phyloP scores from a whole-genome alignment of 2,888 invertebrate genomes.

The Argynnis bischoffii region DNA sequence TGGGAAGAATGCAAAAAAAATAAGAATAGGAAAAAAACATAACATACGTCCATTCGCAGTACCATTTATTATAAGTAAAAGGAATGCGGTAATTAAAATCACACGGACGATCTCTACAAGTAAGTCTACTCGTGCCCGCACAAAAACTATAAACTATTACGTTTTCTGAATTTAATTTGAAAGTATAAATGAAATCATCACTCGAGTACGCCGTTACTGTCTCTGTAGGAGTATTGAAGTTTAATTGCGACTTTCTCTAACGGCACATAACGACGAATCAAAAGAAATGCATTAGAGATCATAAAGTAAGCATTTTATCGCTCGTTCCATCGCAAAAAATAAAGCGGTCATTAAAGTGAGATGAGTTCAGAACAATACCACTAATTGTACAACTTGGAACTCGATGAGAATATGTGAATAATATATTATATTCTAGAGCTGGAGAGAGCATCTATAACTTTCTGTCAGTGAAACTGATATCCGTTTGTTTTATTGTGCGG shows the following conservation, averaged over 20 bases:
- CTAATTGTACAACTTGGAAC: constrained; percentile 12
- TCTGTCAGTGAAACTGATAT: neutral
- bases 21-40: too few relatives aligned
- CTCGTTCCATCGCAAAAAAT: constrained; percentile 15
- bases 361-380: constrained; percentile 19
- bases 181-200: neutral
- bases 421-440: neutral
- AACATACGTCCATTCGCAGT: too few relatives aligned
- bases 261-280: constrained; percentile 10
- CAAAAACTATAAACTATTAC: constrained; percentile 14
- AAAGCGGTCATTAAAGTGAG: constrained; percentile 15
- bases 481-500: constrained; percentile 8
- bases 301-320: constrained; percentile 20
- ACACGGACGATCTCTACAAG: neutral
- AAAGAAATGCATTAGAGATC: constrained; percentile 28
- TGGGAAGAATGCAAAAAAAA: too few relatives aligned
- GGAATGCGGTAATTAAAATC: neutral
- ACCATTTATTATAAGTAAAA: neutral
- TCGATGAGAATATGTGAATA: neutral
- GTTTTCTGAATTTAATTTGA: constrained; percentile 10
- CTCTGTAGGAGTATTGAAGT: constrained; percentile 3
- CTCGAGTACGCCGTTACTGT: neutral
- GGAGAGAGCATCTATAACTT: constrained; percentile 10
- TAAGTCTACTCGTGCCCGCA: too few relatives aligned
- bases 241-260: constrained; percentile 18